Evolutionary conservation across 2,888 invertebrate genomes (phyloP).

Genomic region (Bursaphelenchus okinawaensis): DNA sequence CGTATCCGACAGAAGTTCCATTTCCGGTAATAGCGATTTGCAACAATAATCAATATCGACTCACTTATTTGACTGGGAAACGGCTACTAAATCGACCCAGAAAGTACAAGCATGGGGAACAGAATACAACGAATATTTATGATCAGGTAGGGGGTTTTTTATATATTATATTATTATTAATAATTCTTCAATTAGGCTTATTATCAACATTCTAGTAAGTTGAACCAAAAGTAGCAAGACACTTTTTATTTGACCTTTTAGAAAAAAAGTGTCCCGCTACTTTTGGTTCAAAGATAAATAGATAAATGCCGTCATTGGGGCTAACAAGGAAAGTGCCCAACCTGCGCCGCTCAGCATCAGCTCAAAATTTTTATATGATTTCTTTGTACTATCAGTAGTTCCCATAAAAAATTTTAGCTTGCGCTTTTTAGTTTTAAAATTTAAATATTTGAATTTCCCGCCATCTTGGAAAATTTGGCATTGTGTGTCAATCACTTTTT

Average conservation of each 20-base stretch:
- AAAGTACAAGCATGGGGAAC: slow-evolving; percentile 16
- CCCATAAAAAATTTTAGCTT: too few species aligned
- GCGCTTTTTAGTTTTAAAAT: too few species aligned
- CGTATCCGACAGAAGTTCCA: slow-evolving; percentile 47
- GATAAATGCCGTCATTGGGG: slow-evolving; percentile 1
- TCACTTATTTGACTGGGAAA: slow-evolving; percentile 52
- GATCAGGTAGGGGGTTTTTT: slow-evolving; percentile 23
- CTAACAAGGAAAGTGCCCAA: too few species aligned
- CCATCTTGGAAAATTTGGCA: too few species aligned
- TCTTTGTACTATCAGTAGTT: too few species aligned
- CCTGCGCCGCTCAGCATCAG: too few species aligned
- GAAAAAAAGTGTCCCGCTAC: too few species aligned
- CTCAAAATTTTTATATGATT: too few species aligned
- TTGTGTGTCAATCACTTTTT: too few species aligned
- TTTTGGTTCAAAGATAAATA: slow-evolving; percentile 1
- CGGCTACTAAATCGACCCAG: slow-evolving; percentile 39
- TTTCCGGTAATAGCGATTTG: slow-evolving; percentile 55
- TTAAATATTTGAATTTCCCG: background rate
- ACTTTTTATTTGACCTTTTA: background rate
- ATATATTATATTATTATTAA: background rate
- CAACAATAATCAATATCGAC: slow-evolving; percentile 55
- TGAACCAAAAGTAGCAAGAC: too few species aligned
- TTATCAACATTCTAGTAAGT: too few species aligned
- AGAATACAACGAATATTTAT: slow-evolving; percentile 33
- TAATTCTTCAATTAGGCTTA: background rate